Evolutionary conservation across 2,113 vertebrate genomes (phyloP), one percentile per base, ranked within the genome.

Genomic region (Melanocharis versteri): DNA sequence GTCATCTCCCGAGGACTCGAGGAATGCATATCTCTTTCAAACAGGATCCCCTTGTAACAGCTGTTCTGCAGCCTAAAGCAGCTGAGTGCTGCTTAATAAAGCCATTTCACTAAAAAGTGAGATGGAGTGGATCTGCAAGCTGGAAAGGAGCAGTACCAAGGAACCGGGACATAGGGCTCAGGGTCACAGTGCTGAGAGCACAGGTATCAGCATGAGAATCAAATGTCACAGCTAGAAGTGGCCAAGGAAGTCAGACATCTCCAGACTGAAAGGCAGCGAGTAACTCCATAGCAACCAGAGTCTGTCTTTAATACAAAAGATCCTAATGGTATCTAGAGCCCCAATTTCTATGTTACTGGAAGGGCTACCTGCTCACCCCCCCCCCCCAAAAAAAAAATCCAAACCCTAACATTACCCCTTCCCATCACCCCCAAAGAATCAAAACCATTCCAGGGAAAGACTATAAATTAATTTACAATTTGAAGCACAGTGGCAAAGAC

Each of bases 211-310:
- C 22, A 24, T 0, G 2, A 18, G 11, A 82, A 40, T 82, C 51
- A 72, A 94, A 89, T 72, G 66, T 30, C 45, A 57, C 72, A 50
- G 64, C 62, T 27, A 80, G 39, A 94, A 73, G 35, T 37, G 50
- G 42, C 62, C 42, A 53, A 82, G 39, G 17, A 76, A 90, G 62
- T 66, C 90, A 80, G 68, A 58, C 18, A 22, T 69, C 51, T 88
- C 27, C 57, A 66, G 47, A 30, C 4, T 64, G 72, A 85, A 82
- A 94, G 45, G 37, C 54, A 69, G 73, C 7, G 44, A 82, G 45
- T 24, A 83, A 73, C 54, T 79, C 91, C 87, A 83, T 76, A 80
- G 89, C 91, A 96, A 95, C 75, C 40, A 21, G 12, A 78, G 42
- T 8, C n/a, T 40, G 33, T 54, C 33, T 58, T 16, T 84, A 54